phyloP scores from a whole-genome alignment of 2,113 vertebrate genomes.

The Hydrochoerus hydrochaeris region DNA sequence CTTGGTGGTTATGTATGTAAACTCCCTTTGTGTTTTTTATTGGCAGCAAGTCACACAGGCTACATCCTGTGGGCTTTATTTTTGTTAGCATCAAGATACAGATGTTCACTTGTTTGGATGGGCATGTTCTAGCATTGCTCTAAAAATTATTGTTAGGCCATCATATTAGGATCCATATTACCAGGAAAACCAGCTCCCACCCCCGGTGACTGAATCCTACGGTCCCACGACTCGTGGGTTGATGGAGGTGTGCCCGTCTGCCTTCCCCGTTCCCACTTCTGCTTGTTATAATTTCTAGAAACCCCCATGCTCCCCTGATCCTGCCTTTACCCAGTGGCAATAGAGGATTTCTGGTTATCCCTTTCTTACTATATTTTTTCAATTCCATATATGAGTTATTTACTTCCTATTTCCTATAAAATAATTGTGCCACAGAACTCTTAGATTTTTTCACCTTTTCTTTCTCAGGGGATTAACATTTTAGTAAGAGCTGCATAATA shows the following conservation, averaged over 20 bases:
- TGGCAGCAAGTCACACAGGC: not conserved
- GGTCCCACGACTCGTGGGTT: not conserved
- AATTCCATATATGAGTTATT: not conserved
- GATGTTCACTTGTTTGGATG: not conserved
- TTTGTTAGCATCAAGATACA: not conserved
- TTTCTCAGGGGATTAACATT: constrained; percentile 60
- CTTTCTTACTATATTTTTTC: not conserved
- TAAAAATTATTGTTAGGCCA: not conserved
- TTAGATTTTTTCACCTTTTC: not conserved
- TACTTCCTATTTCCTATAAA: constrained; percentile 35
- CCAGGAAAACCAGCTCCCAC: not conserved
- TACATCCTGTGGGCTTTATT: not conserved
- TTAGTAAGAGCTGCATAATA: constrained; percentile 49
- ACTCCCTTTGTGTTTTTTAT: not conserved
- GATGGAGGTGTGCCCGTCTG: not conserved
- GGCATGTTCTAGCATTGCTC: not conserved
- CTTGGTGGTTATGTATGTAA: not conserved
- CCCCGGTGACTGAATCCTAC: not conserved
- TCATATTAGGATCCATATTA: not conserved
- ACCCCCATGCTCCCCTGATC: not conserved
- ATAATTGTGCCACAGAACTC: constrained; percentile 52
- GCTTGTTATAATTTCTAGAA: not conserved
- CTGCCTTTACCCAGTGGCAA: not conserved
- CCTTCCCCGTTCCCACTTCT: not conserved
- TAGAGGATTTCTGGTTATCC: not conserved